These are phyloP conservation scores for Orthonevra nobilis DNA, from an alignment of 2,888 invertebrate genomes.

Conservation along the genomic window DNA sequence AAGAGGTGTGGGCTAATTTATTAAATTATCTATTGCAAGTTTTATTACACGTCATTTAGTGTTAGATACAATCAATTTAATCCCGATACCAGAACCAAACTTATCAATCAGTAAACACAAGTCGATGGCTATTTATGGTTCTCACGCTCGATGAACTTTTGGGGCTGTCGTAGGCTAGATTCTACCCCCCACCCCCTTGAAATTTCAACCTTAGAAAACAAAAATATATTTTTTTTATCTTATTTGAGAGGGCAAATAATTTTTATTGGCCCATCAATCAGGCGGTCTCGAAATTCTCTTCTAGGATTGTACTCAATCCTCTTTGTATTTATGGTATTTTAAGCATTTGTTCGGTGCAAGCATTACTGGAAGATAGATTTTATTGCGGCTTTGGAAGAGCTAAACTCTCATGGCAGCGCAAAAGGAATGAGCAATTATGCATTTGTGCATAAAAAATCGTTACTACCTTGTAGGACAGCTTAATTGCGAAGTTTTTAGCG, in stretches of 20 bases:
- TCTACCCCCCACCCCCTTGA: no score
- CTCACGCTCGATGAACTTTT: constrained; percentile 51
- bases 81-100: constrained; percentile 21
- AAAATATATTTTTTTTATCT: constrained; percentile 25
- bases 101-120: constrained; percentile 66
- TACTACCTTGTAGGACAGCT: constrained; percentile 43
- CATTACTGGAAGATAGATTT: constrained; percentile 22
- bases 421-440: constrained; percentile 18
- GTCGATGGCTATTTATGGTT: constrained; percentile 55
- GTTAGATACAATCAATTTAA: constrained; percentile 33
- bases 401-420: neutral
- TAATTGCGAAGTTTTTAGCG: constrained; percentile 50
- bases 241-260: constrained; percentile 26
- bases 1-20: constrained; percentile 46
- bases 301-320: neutral
- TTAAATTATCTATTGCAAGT: constrained; percentile 49
- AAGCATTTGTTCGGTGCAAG: neutral
- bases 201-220: no score
- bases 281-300: neutral
- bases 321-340: constrained; percentile 18
- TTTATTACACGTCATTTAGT: constrained; percentile 62
- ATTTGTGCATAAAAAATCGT: constrained; percentile 21
- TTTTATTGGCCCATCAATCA: constrained; percentile 61
- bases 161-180: neutral
- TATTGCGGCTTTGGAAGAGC: constrained; percentile 20